Evolutionary conservation across 2,113 vertebrate species (phyloP), one percentile per base, ranked within the genome.

Genomic region (Zapornia atra): DNA sequence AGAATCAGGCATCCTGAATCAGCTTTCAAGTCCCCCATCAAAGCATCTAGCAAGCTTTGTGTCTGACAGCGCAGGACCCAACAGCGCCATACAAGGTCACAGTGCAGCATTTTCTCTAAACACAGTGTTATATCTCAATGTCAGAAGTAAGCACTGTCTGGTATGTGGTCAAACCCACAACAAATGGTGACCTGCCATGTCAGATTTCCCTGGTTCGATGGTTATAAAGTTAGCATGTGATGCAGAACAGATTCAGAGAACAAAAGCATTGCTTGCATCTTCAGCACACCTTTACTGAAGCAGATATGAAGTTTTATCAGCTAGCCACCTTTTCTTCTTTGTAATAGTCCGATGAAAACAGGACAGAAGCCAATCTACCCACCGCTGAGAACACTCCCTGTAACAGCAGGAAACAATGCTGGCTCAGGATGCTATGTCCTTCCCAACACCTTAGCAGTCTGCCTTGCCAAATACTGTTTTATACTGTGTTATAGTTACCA

Each of bases 381-480:
- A 11, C 19, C 3, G 1, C 6, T 73, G 3, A 1, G 13, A 88
- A 19, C 24, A 12, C 17, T 9, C 50, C 12, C n/a, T 50, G 5
- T 19, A 72, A 51, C 9, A 70, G n/a, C 64, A 70, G 86, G 72
- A 81, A 87, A 60, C 65, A 69, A 34, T 69, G 26, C 29, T 18
- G 31, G 15, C 53, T 70, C 68, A 65, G 59, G 73, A 46, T 42
- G 38, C 48, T 44, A 48, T 15, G 29, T n/a, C 66, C 56, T 26
- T 51, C 69, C 82, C 87, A 83, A 54, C 18, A 88, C 31, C 31
- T 69, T 18, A 44, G 48, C 72, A 77, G 94, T 96, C 89, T 91
- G 94, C 90, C 76, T 96, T 95, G 91, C 89, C 90, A 89, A 92
- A 72, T 16, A 53, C 25, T 46, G 73, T 75, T 86, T 19, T 34